Percentiles rank a stretch among this genome's conserved stretches.
Conservation (phyloP, 2,888 invertebrate genomes). For the Polydrusus cervinus region DNA sequence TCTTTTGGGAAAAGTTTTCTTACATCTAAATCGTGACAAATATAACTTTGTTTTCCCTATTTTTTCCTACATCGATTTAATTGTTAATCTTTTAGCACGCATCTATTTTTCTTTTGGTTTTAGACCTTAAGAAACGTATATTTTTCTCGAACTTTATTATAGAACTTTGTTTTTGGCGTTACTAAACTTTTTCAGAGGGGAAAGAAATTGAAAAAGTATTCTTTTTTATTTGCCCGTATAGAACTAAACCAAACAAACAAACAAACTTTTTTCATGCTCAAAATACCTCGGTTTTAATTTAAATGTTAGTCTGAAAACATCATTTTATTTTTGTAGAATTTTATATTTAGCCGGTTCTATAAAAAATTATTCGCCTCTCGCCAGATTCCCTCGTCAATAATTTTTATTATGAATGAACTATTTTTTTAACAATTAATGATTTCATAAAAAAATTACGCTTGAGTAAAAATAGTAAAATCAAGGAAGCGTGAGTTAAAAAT, state of each 20-base stretch:
- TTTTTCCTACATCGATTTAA: conserved; percentile 21
- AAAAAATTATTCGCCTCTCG: too few relatives aligned
- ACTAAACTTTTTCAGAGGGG: not conserved
- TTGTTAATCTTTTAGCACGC: conserved; percentile 35
- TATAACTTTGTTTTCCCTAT: not conserved
- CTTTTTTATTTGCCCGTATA: not conserved
- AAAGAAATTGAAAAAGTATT: conserved; percentile 17
- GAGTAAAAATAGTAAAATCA: too few relatives aligned
- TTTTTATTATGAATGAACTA: too few relatives aligned
- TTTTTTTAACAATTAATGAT: too few relatives aligned
- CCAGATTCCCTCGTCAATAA: too few relatives aligned
- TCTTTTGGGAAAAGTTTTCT: not conserved
- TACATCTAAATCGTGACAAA: not conserved
- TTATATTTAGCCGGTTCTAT: not conserved
- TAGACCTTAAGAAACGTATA: conserved; percentile 3
- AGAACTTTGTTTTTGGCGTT: not conserved
- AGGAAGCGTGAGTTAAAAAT: too few relatives aligned
- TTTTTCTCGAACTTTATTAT: conserved; percentile 12
- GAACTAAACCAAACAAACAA: not conserved
- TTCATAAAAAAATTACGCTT: too few relatives aligned
- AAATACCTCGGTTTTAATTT: conserved; percentile 6
- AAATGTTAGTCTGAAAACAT: conserved; percentile 18
- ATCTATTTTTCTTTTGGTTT: conserved; percentile 13
- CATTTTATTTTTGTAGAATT: conserved; percentile 11
- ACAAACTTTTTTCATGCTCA: not conserved